Base-by-base conservation (phyloP, 30 jellyfish, hydroid and myxozoan species). In the Sanderia malayensis region DNA sequence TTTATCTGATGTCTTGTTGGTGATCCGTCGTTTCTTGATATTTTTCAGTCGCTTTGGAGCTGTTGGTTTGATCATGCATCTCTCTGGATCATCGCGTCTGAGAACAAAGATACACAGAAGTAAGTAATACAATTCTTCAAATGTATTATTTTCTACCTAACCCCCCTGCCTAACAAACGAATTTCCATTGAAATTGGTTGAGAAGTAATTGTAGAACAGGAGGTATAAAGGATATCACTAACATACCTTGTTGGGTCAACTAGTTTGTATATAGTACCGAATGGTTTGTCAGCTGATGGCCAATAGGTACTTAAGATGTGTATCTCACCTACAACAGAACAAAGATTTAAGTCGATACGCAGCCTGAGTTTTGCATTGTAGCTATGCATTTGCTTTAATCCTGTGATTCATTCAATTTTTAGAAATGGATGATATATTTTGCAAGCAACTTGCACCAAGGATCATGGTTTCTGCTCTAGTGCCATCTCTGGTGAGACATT, bases 211-310 rank as follows among this genome's bases (percentile, higher is more conserved):
- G n/a, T n/a, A n/a, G n/a, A n/a, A n/a, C n/a, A n/a, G n/a, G n/a
- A n/a, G n/a, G n/a, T n/a, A n/a, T n/a, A n/a, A n/a, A n/a, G n/a
- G n/a, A n/a, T n/a, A n/a, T n/a, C n/a, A n/a, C n/a, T n/a, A n/a
- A n/a, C n/a, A n/a, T 74, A 85, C 95, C 95, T 85, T 22, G 61
- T 29, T 8, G 98, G 98, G 46, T 92, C 98, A 31, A 84, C 96
- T 1, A 92, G 82, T 47, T 65, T 82, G 76, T 78, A 92, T 15
- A 92, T 67, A 23, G 77, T 67, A 23, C 96, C 95, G 30, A 0
- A 34, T 2, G 88, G 76, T n/a, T 29, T 21, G 20, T 78, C 32
- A 3, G 98, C 95, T 18, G 67, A 37, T 0, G 98, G 98, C 79
- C 78, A 73, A 13, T 32, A 20, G n/a, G 92, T 74, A 33, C 94